A percentile compares a stretch with the other conserved stretches of the same genome.
phyloP scores from a whole-genome alignment of 2,113 vertebrate species.

The Toxotes chatareus region DNA sequence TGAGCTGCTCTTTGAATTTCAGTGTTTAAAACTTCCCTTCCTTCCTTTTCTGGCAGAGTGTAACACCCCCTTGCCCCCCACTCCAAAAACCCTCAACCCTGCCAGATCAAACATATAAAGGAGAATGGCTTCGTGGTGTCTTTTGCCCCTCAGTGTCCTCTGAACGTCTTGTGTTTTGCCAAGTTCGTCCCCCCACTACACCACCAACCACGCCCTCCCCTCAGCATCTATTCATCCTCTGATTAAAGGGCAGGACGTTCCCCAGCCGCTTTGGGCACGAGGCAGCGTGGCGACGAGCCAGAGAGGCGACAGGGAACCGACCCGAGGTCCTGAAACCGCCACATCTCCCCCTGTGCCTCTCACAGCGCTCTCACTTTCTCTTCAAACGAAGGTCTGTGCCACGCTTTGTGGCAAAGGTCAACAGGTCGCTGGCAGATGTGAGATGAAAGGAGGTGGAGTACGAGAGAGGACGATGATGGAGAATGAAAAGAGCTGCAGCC shows the following conservation, averaged over 20 bases:
- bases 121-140: conserved; percentile 13
- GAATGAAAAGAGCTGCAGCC: conserved; percentile 11
- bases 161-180: conserved; percentile 60
- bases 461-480: background rate
- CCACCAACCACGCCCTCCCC: background rate
- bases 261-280: conserved; percentile 45
- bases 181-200: background rate
- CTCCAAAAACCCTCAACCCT: conserved; percentile 4
- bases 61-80: background rate
- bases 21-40: conserved; percentile 64
- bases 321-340: conserved; percentile 14
- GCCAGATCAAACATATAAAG: conserved; percentile 56
- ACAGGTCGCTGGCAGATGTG: conserved; percentile 3
- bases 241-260: conserved; percentile 68
- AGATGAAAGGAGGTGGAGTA: conserved; percentile 45
- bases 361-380: background rate
- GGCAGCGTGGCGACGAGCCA: conserved; percentile 51
- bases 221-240: conserved; percentile 38
- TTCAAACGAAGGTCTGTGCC: conserved; percentile 53
- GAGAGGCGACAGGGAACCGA: conserved; percentile 28
- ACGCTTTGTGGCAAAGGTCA: conserved; percentile 55
- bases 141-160: conserved; percentile 30
- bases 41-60: conserved; percentile 36
- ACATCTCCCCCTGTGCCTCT: background rate
- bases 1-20: conserved; percentile 41